Evolutionary conservation across 2,113 vertebrate genomes (phyloP), one percentile per base, ranked within the genome.

Genomic region (Rhinolophus sinicus): DNA sequence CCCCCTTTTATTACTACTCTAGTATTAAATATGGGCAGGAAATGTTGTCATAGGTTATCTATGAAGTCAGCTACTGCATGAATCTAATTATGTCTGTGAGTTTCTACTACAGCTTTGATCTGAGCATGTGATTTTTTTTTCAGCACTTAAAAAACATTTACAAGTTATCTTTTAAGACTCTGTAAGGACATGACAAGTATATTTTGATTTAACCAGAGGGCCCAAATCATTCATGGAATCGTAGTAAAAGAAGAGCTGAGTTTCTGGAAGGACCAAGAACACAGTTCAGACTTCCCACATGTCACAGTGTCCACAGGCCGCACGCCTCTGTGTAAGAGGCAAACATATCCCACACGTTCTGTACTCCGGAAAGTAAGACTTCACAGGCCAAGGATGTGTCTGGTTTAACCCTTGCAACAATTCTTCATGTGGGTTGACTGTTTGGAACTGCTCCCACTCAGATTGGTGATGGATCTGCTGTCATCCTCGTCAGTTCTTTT

Each of bases 381-480:
- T 54, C 35, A 47, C 33, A 75, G 30, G 24, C 33, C 12, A 58
- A 91, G 72, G 58, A 5, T 6, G 65, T 83, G 9, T 22, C 7
- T 40, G 40, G 35, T 24, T 98, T 98, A 99, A 94, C 98, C 84
- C 88, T 56, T 98, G 98, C 99, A 99, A 96, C 99, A 99, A 96
- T 97, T 99, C 97, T 98, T 99, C 52, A 94, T 98, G 88, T 99
- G 98, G 3, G 98, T 47, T 0, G 98, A 98, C 90, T 99, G 99
- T 97, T 97, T 99, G 85, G 98, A 98, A 86, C 98, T 93, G 54
- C 94, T 97, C 69, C 98, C 96, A 64, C 97, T 95, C 91, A 99
- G 98, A 56, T 85, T 99, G 33, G 99, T 98, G 81, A 99, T 97
- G 6, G 99, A 99, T 85, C 97, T 98, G 24, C 94, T 94, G 64